A percentile compares a stretch with the other conserved stretches of the same genome.
These are phyloP conservation scores for Saccostrea cuccullata DNA, from an alignment of 1,140 invertebrate genomes.

Conservation along the genomic window DNA sequence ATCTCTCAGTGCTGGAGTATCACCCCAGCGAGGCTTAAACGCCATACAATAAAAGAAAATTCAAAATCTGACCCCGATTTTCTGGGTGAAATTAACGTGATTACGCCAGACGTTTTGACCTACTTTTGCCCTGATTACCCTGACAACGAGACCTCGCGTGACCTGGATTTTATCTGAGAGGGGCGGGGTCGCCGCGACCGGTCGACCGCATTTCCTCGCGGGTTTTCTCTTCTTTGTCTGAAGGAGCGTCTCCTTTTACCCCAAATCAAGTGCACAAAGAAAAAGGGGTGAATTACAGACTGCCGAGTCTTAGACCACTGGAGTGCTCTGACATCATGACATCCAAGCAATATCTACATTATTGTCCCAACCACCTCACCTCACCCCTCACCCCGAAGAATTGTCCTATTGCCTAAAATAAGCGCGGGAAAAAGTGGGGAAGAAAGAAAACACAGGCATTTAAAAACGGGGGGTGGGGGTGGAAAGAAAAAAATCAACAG, in stretches of 20 bases:
- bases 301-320: too few relatives aligned
- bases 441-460: too few relatives aligned
- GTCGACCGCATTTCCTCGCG: constrained; percentile 20
- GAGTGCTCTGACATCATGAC: not conserved
- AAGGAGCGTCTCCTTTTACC: not conserved
- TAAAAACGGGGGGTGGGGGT: too few relatives aligned
- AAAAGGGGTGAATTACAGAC: too few relatives aligned
- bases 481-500: too few relatives aligned
- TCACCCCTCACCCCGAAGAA: too few relatives aligned
- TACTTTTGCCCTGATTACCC: not conserved
- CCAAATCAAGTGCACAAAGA: too few relatives aligned
- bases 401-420: not conserved
- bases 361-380: not conserved
- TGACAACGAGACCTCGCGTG: not conserved
- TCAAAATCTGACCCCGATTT: not conserved
- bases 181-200: constrained; percentile 7
- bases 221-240: not conserved
- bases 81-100: not conserved
- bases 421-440: not conserved
- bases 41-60: not conserved
- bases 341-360: not conserved
- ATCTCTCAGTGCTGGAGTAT: not conserved
- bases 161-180: not conserved
- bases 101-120: constrained; percentile 28
- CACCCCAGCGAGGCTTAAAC: not conserved